Percentiles rank a stretch among this genome's conserved stretches.
phyloP scores from a whole-genome alignment of 2,888 invertebrate species.

The Glaucopsyche alexis region DNA sequence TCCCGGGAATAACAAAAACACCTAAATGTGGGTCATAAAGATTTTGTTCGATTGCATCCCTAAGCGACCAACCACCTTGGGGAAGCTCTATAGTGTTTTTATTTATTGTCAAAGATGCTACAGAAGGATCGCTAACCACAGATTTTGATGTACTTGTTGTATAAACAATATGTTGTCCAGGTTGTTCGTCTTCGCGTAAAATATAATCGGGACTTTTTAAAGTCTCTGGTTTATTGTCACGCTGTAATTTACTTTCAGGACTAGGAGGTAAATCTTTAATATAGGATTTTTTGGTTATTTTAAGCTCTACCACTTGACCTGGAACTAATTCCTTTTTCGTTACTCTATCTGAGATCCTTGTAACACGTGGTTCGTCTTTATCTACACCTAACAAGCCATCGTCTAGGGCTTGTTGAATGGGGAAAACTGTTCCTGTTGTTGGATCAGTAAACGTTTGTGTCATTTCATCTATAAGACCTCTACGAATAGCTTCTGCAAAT shows the following conservation, averaged over 20 bases:
- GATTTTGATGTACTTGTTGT: constrained; percentile 68
- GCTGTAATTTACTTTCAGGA: constrained; percentile 72
- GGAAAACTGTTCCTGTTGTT: constrained; percentile 84
- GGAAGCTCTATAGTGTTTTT: constrained; percentile 89
- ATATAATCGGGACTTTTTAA: constrained; percentile 78
- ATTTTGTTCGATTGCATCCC: constrained; percentile 90
- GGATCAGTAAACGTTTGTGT: constrained; percentile 89
- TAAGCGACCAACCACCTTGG: constrained; percentile 89
- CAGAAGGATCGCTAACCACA: constrained; percentile 69
- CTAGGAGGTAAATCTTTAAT: constrained; percentile 70
- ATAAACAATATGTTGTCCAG: constrained; percentile 51
- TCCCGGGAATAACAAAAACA: constrained; percentile 91
- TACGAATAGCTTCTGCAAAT: constrained; percentile 87
- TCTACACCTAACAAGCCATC: constrained; percentile 85
- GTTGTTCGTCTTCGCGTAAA: constrained; percentile 49
- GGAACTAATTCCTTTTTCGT: constrained; percentile 65
- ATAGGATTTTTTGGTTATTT: constrained; percentile 76
- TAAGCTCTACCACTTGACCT: constrained; percentile 73
- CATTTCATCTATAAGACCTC: constrained; percentile 89
- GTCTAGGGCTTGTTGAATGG: constrained; percentile 88
- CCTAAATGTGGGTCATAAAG: constrained; percentile 92
- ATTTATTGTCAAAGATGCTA: constrained; percentile 77
- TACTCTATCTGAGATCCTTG: constrained; percentile 64
- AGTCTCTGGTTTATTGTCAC: constrained; percentile 78
- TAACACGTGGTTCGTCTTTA: constrained; percentile 68